Evolutionary conservation across 2,797 vertebrate species (phyloP).

Genomic region (Coregonus ussuriensis): DNA sequence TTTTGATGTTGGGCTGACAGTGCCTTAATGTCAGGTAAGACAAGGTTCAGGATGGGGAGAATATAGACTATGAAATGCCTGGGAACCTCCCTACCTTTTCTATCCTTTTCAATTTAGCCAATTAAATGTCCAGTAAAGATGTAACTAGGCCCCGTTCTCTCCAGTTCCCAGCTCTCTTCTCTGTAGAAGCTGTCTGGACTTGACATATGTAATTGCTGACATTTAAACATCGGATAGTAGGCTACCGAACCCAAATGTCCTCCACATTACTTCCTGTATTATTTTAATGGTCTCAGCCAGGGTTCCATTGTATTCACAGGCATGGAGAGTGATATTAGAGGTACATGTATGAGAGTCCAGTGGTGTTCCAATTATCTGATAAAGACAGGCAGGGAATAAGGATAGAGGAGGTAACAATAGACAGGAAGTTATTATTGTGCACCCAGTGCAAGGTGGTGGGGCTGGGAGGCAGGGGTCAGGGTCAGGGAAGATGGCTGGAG

Average conservation of each 20-base stretch:
- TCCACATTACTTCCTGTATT: conserved; percentile 7
- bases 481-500: neutral
- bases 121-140: conserved; percentile 46
- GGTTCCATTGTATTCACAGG: neutral
- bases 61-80: conserved; percentile 54
- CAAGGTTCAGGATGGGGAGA: conserved; percentile 6
- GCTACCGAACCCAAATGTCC: conserved; percentile 51
- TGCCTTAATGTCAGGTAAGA: conserved; percentile 13
- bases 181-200: conserved; percentile 45
- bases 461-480: neutral
- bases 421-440: conserved; percentile 6
- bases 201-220: conserved; percentile 50
- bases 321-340: neutral
- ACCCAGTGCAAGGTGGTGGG: neutral
- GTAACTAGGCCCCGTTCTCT: conserved; percentile 36
- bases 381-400: neutral
- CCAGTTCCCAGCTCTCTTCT: neutral
- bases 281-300: conserved; percentile 3
- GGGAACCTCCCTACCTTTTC: conserved; percentile 40
- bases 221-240: conserved; percentile 44
- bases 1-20: conserved; percentile 49
- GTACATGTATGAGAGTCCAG: neutral
- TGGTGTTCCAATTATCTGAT: neutral
- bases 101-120: conserved; percentile 37
- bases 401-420: neutral